Evolutionary conservation across 1,140 invertebrate genomes (phyloP), one percentile per base, ranked within the genome.

Genomic region (Drosophila willistoni): DNA sequence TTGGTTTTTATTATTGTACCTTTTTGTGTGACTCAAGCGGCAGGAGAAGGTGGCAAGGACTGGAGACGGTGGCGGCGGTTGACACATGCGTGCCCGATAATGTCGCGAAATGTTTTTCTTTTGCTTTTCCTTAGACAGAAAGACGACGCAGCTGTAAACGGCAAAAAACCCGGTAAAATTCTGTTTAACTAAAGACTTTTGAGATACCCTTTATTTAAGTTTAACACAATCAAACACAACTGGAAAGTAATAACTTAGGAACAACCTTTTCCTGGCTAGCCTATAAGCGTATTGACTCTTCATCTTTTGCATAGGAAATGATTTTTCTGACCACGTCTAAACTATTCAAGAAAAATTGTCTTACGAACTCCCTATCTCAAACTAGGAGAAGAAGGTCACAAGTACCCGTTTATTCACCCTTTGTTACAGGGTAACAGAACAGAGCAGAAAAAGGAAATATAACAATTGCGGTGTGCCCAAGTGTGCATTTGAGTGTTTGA

Each of bases 1-100:
- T 87, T 87, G 83, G 79, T 83, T 89, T 87, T 89, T 87, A 87
- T 87, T 89, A 89, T 83, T 83, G 84, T 87, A 87, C 84, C 84
- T 87, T 80, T 82, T 86, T 67, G 64, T 72, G 51, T 59, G 66
- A 33, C 19, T 36, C 17, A 39, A 34, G 2, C 47, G 66, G 19
- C 34, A 55, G 55, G 39, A 33, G 39, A 39, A 51, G 59, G 59
- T 42, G 19, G 44, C 41, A 22, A 29, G 29, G 6, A 29, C 5
- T 7, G 29, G 3, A 29, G 29, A 22, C 14, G 17, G 47, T 44
- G 63, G 69, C 79, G 79, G 69, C 73, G 65, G 84, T 89, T 87
- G 84, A 83, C 84, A 87, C 79, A 87, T 80, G 83, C 83, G 84
- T 83, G 76, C 69, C 80, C 55, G 84, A 87, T 87, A 86, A 83